These are phyloP conservation scores for Drosophila flavopinicola DNA, from an alignment of 2,888 invertebrate species.

Conservation along the genomic window DNA sequence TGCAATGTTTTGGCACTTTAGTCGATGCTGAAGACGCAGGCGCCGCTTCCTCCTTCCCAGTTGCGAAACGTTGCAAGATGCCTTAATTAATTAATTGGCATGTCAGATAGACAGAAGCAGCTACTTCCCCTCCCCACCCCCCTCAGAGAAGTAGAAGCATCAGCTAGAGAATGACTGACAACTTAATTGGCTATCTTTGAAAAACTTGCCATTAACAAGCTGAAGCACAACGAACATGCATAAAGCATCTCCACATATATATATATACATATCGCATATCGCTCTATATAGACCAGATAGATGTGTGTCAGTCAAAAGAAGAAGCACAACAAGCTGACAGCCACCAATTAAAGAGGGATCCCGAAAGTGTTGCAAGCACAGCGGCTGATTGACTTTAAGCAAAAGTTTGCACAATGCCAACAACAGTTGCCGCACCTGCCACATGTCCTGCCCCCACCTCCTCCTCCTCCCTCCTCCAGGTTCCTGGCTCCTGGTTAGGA, in stretches of 20 bases:
- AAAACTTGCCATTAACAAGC: slow-evolving; percentile 74
- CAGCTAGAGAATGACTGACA: slow-evolving; percentile 79
- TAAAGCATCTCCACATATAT: slow-evolving; percentile 1
- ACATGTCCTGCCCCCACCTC: not conserved
- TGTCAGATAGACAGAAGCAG: slow-evolving; percentile 34
- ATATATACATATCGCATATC: not conserved
- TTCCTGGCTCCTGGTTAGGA: slow-evolving; percentile 17
- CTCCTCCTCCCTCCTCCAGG: not conserved
- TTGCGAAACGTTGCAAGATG: slow-evolving; percentile 47
- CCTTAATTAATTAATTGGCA: slow-evolving; percentile 71
- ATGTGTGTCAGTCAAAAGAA: slow-evolving; percentile 20
- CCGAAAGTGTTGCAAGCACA: slow-evolving; percentile 30
- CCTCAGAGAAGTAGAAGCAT: slow-evolving; percentile 26
- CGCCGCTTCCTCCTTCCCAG: slow-evolving; percentile 7
- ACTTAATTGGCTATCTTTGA: slow-evolving; percentile 81
- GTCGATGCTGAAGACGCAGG: slow-evolving; percentile 23
- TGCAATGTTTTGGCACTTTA: slow-evolving; percentile 52
- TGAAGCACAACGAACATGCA: slow-evolving; percentile 14
- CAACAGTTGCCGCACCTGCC: slow-evolving; percentile 34
- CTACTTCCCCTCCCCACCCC: too few relatives aligned
- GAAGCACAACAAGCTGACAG: slow-evolving; percentile 40
- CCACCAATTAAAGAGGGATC: slow-evolving; percentile 50
- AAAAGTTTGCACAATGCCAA: slow-evolving; percentile 60
- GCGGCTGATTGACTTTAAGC: slow-evolving; percentile 63
- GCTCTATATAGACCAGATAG: slow-evolving; percentile 3